Conservation (phyloP, 2,113 vertebrate species). For the Piaya cayana region DNA sequence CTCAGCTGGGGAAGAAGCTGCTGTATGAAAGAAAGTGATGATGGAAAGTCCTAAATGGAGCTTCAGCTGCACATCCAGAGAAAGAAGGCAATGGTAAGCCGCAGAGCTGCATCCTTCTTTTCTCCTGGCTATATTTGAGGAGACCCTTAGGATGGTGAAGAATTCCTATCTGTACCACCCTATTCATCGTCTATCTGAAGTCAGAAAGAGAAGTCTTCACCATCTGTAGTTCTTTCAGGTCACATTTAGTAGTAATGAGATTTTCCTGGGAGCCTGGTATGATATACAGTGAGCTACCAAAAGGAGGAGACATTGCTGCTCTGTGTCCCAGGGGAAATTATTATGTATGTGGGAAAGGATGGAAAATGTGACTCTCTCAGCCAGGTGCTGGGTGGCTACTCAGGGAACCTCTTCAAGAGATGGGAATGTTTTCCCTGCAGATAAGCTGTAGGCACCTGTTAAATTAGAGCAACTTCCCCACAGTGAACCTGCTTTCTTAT, state of each 20-base stretch:
- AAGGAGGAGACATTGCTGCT: neutral
- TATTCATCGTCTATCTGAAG: rapidly evolving
- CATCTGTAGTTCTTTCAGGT: neutral
- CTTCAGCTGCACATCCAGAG: neutral
- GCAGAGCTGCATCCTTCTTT: neutral
- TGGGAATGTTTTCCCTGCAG: neutral
- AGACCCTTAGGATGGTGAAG: neutral
- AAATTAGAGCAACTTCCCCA: neutral
- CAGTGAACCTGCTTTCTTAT: neutral
- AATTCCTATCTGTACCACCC: neutral
- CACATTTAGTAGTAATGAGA: neutral
- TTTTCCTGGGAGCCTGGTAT: neutral
- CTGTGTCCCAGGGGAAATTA: neutral
- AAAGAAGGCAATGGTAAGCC: neutral
- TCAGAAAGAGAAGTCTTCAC: neutral
- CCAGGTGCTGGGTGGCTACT: neutral
- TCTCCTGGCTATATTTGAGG: neutral
- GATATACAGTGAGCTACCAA: neutral
- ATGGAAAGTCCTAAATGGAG: neutral
- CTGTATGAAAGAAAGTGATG: neutral
- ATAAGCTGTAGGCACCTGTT: neutral
- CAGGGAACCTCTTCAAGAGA: neutral
- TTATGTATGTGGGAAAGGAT: neutral
- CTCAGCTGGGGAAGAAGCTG: neutral
- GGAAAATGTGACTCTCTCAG: neutral